Conservation (phyloP, 2,113 vertebrate genomes). For the Clarias batrachus region DNA sequence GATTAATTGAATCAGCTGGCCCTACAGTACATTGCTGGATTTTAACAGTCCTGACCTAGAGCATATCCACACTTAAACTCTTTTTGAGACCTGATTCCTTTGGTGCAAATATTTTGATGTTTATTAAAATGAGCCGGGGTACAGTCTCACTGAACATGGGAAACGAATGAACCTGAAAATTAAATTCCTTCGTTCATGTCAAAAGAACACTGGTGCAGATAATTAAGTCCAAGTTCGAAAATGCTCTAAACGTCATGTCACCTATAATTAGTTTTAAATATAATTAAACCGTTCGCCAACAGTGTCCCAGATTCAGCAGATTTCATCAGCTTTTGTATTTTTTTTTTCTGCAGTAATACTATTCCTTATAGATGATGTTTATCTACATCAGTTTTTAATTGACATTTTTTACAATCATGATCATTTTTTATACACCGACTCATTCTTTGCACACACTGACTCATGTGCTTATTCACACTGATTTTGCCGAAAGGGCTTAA, state of each 20-base stretch:
- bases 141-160: not conserved
- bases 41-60: too few relatives aligned
- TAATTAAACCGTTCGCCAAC: not conserved
- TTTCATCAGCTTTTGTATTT: not conserved
- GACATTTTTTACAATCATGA: too few relatives aligned
- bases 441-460: not conserved
- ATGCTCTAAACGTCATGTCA: not conserved
- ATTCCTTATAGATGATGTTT: too few relatives aligned
- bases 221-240: not conserved
- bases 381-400: too few relatives aligned
- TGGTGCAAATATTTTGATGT: not conserved
- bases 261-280: not conserved
- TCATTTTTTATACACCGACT: too few relatives aligned
- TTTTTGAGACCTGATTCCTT: not conserved
- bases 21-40: too few relatives aligned
- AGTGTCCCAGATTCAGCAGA: not conserved
- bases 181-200: not conserved
- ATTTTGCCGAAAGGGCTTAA: not conserved
- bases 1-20: too few relatives aligned
- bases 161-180: not conserved
- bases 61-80: not conserved
- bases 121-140: not conserved
- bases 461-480: not conserved
- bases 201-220: not conserved
- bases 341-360: not conserved